Evolutionary conservation across 2,888 invertebrate species (phyloP).

Genomic region (Amiota mariae): DNA sequence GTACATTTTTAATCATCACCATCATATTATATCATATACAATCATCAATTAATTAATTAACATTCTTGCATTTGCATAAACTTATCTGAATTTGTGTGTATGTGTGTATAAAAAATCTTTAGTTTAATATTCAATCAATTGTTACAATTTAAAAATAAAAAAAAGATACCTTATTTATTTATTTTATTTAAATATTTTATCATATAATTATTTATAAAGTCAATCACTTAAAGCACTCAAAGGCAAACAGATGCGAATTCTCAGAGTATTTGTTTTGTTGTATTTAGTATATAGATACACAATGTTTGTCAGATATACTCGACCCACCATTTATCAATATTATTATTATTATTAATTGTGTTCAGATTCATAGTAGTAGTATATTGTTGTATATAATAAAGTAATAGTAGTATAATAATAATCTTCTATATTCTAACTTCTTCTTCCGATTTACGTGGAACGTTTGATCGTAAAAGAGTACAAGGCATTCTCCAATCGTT

Average conservation of each 20-base stretch:
- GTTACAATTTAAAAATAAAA: too few relatives aligned
- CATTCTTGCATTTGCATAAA: not conserved
- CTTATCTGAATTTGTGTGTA: not conserved
- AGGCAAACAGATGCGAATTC: conserved; percentile 19
- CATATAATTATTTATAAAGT: conserved; percentile 11
- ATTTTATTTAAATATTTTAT: too few relatives aligned
- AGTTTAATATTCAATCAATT: not conserved
- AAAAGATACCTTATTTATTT: too few relatives aligned
- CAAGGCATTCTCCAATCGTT: conserved; percentile 61
- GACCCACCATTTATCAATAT: not conserved
- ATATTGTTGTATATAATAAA: conserved; percentile 38
- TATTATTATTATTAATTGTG: conserved; percentile 29
- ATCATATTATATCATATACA: too few relatives aligned
- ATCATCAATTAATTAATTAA: too few relatives aligned
- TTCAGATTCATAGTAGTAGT: conserved; percentile 38
- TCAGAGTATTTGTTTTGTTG: conserved; percentile 1
- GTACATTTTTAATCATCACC: too few relatives aligned
- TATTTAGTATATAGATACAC: too few relatives aligned
- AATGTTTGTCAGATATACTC: not conserved
- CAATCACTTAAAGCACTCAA: conserved; percentile 27
- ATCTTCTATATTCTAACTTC: conserved; percentile 14
- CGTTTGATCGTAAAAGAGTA: conserved; percentile 62
- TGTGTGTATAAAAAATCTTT: conserved; percentile 14
- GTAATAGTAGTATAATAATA: too few relatives aligned
- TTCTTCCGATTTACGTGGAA: conserved; percentile 53